These are phyloP conservation scores for Hippopotamus amphibius DNA, from an alignment of 2,113 vertebrate genomes.

Conservation along the genomic window DNA sequence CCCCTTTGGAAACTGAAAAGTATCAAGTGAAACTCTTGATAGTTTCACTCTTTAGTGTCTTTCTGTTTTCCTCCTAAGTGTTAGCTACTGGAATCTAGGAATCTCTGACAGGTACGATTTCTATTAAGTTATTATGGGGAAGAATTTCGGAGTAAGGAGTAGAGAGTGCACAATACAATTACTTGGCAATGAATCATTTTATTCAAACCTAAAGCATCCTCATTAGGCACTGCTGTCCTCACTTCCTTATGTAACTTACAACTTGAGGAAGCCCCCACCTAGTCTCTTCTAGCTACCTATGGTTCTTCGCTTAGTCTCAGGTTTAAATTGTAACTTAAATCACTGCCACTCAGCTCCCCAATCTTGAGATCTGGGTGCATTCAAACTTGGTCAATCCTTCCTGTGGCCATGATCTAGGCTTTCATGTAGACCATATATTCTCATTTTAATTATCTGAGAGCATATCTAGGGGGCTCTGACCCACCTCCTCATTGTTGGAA, in stretches of 20 bases:
- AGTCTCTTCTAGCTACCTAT: fast-evolving
- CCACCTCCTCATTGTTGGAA: background rate
- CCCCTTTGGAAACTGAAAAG: background rate
- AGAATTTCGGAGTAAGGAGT: background rate
- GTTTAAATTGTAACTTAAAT: background rate
- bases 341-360: too few relatives aligned
- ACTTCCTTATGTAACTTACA: background rate
- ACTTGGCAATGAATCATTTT: background rate
- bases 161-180: fast-evolving
- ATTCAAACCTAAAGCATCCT: background rate
- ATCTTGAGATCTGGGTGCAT: background rate
- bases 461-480: background rate
- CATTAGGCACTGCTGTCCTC: background rate
- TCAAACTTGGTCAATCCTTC: background rate
- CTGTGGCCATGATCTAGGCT: background rate
- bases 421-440: background rate
- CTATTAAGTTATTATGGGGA: background rate
- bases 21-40: background rate
- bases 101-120: background rate
- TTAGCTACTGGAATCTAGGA: background rate
- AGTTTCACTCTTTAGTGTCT: background rate
- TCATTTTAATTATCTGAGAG: background rate
- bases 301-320: background rate
- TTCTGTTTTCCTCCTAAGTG: background rate
- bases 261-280: fast-evolving